Evolutionary conservation across 2,113 vertebrate species (phyloP).

Genomic region (Nerophis ophidion): DNA sequence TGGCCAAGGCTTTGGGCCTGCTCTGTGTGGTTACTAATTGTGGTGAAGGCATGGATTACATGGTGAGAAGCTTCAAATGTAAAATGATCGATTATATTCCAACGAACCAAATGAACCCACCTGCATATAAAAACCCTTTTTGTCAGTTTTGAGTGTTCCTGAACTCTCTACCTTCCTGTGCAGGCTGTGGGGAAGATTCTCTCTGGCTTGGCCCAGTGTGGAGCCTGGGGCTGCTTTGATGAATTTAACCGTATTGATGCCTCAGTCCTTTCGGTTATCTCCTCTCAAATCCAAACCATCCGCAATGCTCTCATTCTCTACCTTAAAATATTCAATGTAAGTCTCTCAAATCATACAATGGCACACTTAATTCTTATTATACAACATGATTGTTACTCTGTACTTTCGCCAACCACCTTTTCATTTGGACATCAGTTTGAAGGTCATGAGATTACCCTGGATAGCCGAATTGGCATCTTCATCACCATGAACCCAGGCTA

Average conservation of each 20-base stretch:
- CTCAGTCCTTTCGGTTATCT: conserved; percentile 94
- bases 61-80: conserved; percentile 67
- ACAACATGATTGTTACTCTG: not conserved
- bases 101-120: not conserved
- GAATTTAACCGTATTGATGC: conserved; percentile 96
- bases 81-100: not conserved
- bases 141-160: not conserved
- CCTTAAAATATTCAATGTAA: conserved; percentile 82
- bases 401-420: not conserved
- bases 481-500: conserved; percentile 99
- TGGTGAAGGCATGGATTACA: conserved; percentile 96
- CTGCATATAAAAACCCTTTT: not conserved
- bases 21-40: conserved; percentile 97
- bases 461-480: conserved; percentile 89
- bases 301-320: conserved; percentile 86
- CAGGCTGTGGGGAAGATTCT: conserved; percentile 95
- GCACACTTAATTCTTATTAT: not conserved
- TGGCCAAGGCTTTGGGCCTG: conserved; percentile 92
- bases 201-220: conserved; percentile 91
- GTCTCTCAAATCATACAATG: conserved; percentile 10
- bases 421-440: conserved; percentile 77
- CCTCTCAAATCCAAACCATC: conserved; percentile 94
- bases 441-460: conserved; percentile 86
- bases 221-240: conserved; percentile 97
- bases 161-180: not conserved